Evolutionary conservation across 2,888 invertebrate genomes (phyloP).

Genomic region (Iphiclides podalirius): DNA sequence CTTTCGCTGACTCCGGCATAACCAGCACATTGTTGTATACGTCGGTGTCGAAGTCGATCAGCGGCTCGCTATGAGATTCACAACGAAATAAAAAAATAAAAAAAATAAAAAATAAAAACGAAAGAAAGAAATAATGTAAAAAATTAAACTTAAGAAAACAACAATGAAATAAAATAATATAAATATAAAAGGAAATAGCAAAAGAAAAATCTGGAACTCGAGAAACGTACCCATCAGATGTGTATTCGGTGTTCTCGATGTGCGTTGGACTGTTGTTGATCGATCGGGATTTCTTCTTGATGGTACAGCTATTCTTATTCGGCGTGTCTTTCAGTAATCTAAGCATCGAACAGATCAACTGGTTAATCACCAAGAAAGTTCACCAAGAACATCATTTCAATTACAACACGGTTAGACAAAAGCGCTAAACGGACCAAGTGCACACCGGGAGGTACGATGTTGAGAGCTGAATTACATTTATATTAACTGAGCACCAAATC

Average conservation of each 20-base stretch:
- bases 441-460: neutral
- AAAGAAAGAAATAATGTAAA: conserved; percentile 34
- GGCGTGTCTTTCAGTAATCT: conserved; percentile 66
- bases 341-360: conserved; percentile 5
- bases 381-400: neutral
- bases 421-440: too few species aligned
- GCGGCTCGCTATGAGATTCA: conserved; percentile 55
- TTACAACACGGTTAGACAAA: neutral
- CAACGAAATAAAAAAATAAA: conserved; percentile 35
- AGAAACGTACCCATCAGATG: conserved; percentile 57
- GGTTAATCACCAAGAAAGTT: neutral
- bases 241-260: conserved; percentile 60
- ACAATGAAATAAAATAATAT: too few species aligned
- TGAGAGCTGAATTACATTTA: neutral
- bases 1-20: conserved; percentile 65
- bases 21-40: conserved; percentile 67
- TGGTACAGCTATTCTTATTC: conserved; percentile 54
- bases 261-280: conserved; percentile 57
- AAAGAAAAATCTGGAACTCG: neutral
- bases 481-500: neutral
- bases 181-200: too few species aligned
- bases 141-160: conserved; percentile 26
- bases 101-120: conserved; percentile 27
- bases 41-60: conserved; percentile 73
- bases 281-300: conserved; percentile 59